Percentiles rank a stretch among this genome's conserved stretches.
Conservation (phyloP, 2,113 vertebrate genomes). For the Isurus oxyrinchus region DNA sequence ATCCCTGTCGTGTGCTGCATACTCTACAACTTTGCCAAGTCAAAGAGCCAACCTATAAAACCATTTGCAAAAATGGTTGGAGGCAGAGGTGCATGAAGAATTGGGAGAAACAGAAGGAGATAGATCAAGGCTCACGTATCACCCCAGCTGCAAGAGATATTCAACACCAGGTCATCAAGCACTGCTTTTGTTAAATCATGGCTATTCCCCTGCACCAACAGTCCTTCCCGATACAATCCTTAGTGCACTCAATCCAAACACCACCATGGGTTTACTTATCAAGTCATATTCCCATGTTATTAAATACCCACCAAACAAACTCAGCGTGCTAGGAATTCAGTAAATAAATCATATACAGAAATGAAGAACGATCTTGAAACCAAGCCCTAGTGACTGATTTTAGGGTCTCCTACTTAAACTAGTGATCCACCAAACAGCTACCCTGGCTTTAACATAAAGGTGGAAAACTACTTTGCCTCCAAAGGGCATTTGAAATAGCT, state of each 20-base stretch:
- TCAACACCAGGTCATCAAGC: background rate
- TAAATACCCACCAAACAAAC: too few species aligned
- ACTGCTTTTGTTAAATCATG: background rate
- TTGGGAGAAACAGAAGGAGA: background rate
- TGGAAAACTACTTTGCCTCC: too few species aligned
- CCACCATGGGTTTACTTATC: slow-evolving; percentile 17
- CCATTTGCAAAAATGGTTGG: background rate
- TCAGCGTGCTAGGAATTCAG: too few species aligned
- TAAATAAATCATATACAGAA: too few species aligned
- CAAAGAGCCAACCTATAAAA: background rate
- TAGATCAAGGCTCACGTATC: background rate
- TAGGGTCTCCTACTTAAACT: too few species aligned
- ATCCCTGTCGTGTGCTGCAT: too few species aligned
- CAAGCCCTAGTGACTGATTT: too few species aligned
- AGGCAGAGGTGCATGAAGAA: background rate
- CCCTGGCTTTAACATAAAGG: too few species aligned
- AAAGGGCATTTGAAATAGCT: too few species aligned
- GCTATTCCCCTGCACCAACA: background rate
- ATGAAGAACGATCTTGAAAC: too few species aligned
- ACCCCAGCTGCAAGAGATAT: background rate
- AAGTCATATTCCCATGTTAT: too few species aligned
- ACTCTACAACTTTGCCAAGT: background rate
- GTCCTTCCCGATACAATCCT: slow-evolving; percentile 52
- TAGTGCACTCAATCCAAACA: slow-evolving; percentile 40
- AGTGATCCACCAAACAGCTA: too few species aligned